A percentile compares a stretch with the other conserved stretches of the same genome.
Conservation (phyloP, 2,113 vertebrate species). For the Procavia capensis region DNA sequence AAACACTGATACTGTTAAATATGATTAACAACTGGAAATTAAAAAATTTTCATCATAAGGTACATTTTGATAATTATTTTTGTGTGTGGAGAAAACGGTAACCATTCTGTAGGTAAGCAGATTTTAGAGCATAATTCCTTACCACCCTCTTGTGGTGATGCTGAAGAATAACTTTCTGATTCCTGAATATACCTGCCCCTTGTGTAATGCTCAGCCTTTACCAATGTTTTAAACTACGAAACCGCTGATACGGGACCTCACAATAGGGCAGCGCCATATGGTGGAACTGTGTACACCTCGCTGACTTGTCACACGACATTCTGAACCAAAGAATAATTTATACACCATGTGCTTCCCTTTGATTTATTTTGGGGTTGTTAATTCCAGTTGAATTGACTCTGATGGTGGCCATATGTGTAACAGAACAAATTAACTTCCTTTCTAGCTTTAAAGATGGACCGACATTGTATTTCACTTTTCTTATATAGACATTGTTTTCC, state of each 20-base stretch:
- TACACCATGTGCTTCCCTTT: neutral
- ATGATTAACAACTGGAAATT: neutral
- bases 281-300: rapidly evolving
- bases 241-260: neutral
- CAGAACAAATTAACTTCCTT: neutral
- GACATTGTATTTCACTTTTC: neutral
- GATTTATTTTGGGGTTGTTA: neutral
- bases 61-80: neutral
- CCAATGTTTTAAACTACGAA: neutral
- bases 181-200: neutral
- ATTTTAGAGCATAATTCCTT: conserved; percentile 64
- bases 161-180: conserved; percentile 34
- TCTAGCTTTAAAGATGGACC: neutral
- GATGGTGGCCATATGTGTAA: too few relatives aligned
- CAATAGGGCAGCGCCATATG: neutral
- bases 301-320: neutral
- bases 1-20: neutral
- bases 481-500: neutral
- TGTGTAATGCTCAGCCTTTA: neutral
- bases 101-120: neutral
- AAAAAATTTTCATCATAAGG: neutral
- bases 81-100: neutral
- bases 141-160: conserved; percentile 83
- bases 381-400: neutral
- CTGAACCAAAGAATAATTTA: neutral